These are phyloP conservation scores for Lycocerus yunnanus DNA, from an alignment of 2,888 invertebrate species.

Conservation along the genomic window DNA sequence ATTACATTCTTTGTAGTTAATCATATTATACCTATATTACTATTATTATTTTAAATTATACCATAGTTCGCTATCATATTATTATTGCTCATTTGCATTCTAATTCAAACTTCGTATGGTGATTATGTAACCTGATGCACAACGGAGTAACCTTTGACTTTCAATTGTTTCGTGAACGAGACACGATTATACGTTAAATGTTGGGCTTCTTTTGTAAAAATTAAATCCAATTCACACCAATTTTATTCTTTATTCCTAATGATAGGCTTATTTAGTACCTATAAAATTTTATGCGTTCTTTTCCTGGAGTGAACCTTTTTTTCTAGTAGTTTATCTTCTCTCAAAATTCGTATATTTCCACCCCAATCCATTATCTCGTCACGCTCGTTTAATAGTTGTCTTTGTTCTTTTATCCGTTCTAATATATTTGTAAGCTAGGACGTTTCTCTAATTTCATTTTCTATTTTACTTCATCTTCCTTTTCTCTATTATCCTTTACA, in stretches of 20 bases:
- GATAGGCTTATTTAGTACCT: not conserved
- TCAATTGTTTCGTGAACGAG: not conserved
- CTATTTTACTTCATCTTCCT: not conserved
- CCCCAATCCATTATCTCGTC: not conserved
- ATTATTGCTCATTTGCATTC: slow-evolving; percentile 15
- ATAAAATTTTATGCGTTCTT: not conserved
- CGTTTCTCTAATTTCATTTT: not conserved
- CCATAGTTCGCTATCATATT: slow-evolving; percentile 1
- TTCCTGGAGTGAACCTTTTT: not conserved
- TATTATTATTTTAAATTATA: not conserved
- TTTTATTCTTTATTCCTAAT: not conserved
- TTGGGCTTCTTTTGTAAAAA: not conserved
- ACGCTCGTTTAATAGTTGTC: not conserved
- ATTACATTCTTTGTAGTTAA: not conserved
- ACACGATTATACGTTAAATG: slow-evolving; percentile 1
- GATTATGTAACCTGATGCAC: slow-evolving; percentile 12
- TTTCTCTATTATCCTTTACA: not conserved
- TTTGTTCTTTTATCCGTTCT: not conserved
- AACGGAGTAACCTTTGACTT: slow-evolving; percentile 10
- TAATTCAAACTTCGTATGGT: slow-evolving; percentile 7
- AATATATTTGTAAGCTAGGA: not conserved
- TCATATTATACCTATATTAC: too few species aligned
- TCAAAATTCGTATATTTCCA: not conserved
- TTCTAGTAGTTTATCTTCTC: not conserved
- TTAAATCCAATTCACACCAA: not conserved